Evolutionary conservation across 30 jellyfish, hydroid and myxozoan genomes (phyloP).

Genomic region (Mastigias papua): DNA sequence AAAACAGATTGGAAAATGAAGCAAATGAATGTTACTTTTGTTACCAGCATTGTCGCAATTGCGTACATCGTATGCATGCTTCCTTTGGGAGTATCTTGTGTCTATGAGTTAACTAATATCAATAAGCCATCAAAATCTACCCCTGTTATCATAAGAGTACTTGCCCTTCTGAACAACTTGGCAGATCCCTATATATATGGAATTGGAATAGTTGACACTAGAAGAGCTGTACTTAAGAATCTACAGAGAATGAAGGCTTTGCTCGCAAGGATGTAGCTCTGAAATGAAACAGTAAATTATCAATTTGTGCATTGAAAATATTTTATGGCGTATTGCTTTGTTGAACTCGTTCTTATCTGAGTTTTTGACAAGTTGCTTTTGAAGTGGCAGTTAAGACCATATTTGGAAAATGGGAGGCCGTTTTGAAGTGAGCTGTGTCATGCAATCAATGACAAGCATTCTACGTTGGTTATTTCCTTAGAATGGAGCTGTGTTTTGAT

Average conservation of each 20-base stretch:
- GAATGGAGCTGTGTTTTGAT: too few relatives aligned
- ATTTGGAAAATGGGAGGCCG: too few relatives aligned
- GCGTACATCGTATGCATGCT: not conserved
- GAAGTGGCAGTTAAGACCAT: too few relatives aligned
- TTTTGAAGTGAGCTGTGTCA: too few relatives aligned
- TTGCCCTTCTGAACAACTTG: not conserved
- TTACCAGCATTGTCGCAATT: not conserved
- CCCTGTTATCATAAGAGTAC: not conserved
- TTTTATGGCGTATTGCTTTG: too few relatives aligned
- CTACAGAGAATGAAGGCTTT: not conserved
- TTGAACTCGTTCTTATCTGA: too few relatives aligned
- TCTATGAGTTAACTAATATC: not conserved
- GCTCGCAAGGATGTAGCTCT: not conserved
- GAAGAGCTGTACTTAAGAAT: not conserved
- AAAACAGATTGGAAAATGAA: not conserved
- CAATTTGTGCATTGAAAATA: too few relatives aligned
- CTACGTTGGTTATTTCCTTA: too few relatives aligned
- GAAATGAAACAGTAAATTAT: too few relatives aligned
- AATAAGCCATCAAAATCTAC: not conserved
- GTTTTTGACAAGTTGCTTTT: too few relatives aligned
- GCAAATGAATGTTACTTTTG: not conserved
- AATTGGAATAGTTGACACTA: slow-evolving; percentile 1
- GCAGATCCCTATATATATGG: slow-evolving; percentile 7
- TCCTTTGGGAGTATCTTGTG: not conserved
- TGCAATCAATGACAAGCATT: too few relatives aligned